phyloP scores from a whole-genome alignment of 2,797 vertebrate genomes.

The Xiphophorus birchmanni region DNA sequence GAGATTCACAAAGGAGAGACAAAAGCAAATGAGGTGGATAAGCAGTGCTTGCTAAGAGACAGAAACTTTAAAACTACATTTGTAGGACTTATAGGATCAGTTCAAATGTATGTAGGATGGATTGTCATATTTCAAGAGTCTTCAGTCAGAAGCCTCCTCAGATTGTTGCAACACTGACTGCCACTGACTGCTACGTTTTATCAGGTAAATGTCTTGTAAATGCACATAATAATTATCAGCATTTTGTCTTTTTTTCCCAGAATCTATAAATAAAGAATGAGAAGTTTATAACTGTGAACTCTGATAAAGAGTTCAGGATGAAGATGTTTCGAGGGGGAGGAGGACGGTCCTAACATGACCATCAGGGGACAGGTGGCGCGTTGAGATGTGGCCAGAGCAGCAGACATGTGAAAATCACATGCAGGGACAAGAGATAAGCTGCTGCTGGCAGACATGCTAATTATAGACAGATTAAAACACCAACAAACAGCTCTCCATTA shows the following conservation, averaged over 20 bases:
- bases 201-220: background rate
- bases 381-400: background rate
- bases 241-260: background rate
- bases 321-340: background rate
- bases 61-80: no score
- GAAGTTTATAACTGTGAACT: background rate
- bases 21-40: background rate
- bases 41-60: background rate
- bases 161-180: background rate
- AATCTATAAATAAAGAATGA: background rate
- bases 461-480: slow-evolving; percentile 7
- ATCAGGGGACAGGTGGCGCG: background rate
- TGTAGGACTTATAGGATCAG: no score
- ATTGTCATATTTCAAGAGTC: background rate
- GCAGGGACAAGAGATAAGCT: slow-evolving; percentile 35
- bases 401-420: slow-evolving; percentile 14
- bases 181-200: background rate
- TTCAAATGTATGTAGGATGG: background rate
- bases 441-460: slow-evolving; percentile 22
- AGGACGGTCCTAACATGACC: background rate
- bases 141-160: background rate
- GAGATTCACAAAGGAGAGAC: background rate
- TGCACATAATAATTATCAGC: background rate
- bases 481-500: background rate
- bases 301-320: background rate